Base-by-base conservation (phyloP, 2,113 vertebrate species). In the Fukomys damarensis region DNA sequence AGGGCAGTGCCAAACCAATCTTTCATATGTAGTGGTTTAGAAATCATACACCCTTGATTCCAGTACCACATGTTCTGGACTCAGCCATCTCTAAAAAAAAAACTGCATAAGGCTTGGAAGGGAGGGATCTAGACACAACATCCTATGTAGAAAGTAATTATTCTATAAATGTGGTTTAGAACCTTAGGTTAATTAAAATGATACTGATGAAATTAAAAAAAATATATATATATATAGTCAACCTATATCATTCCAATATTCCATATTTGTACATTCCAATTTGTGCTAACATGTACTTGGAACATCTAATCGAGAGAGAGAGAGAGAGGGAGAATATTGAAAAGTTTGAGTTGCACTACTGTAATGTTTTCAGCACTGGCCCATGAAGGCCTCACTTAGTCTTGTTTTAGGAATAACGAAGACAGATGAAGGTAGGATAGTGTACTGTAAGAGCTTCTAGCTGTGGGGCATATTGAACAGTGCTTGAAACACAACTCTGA, bases 261-360 rank as follows among this genome's bases (percentile, higher is more conserved):
- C 28, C 87, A 9, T 63, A 84, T 91, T 91, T 74, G 43, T 19
- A 97, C 85, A 88, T 76, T 85, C 14, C 7, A 3, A 9, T n/a
- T 19, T 11, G 46, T 68, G 7, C 16, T 85, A 63, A 93, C 72
- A 49, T 77, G 3, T 54, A 59, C 49, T 70, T 54, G 56, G 30
- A 66, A 41, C 7, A 0, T 7, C 8, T 11, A 74, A 59, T 77
- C 11, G 56, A 58, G 56, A 58, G 17, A 58, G 56, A 58, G 56
- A 56, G 54, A 58, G 56, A 19, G 56, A 58, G 56, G 20, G 56
- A 58, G 3, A 5, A 8, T 24, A 79, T 17, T 81, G 26, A 91
- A 94, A 93, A 68, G 7, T 68, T 12, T 61, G 24, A 46, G 0
- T 93, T 59, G 10, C 1, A 7, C 7, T 43, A 41, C 6, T 24